Evolutionary conservation across 2,888 invertebrate genomes (phyloP).

Genomic region (Cryptops parisi): DNA sequence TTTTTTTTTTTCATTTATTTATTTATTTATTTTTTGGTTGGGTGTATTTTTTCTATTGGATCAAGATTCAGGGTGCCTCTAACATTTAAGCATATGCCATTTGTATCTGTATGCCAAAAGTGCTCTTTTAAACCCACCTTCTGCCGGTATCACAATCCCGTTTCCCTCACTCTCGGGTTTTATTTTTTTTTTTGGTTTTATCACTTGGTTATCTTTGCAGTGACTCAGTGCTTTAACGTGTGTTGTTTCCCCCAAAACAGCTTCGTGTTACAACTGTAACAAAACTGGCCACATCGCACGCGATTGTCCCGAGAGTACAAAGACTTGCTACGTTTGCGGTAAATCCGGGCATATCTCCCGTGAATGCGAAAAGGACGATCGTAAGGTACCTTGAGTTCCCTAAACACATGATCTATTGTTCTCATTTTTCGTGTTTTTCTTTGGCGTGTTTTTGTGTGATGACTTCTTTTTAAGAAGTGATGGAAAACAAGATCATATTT

Average conservation of each 20-base stretch:
- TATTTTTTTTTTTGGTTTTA: conserved; percentile 1
- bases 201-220: no score
- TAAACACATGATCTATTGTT: not conserved
- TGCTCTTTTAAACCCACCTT: not conserved
- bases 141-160: not conserved
- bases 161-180: not conserved
- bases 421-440: not conserved
- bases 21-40: no score
- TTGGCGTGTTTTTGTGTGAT: not conserved
- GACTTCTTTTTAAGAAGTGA: no score
- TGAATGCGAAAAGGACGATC: conserved; percentile 27
- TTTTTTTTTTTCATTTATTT: no score
- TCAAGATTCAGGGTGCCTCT: not conserved
- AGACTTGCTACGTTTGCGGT: conserved; percentile 86
- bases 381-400: conserved; percentile 20
- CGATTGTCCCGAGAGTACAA: conserved; percentile 46
- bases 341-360: conserved; percentile 45
- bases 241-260: no score
- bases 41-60: not conserved
- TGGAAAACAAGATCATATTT: not conserved
- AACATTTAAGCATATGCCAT: not conserved
- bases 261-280: conserved; percentile 91
- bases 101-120: not conserved
- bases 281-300: conserved; percentile 75
- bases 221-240: no score